Conservation (phyloP, 37 sponge, comb jelly and placozoan genomes). For the Mnemiopsis leidyi region DNA sequence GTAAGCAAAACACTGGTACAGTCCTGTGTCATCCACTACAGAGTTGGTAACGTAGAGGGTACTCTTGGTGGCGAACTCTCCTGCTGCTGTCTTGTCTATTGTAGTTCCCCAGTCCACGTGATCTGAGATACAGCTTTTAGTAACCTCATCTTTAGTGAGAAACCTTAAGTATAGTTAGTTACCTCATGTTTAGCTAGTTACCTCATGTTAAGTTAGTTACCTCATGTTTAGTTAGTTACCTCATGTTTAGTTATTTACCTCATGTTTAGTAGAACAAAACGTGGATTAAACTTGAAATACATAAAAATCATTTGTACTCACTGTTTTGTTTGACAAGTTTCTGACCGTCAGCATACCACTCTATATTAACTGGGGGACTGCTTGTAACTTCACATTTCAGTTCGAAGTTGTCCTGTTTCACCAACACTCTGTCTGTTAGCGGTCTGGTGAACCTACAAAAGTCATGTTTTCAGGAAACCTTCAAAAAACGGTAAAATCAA, state of each 20-base stretch:
- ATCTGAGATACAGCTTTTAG: neutral
- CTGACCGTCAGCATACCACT: conserved; percentile 56
- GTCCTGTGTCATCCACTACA: conserved; percentile 7
- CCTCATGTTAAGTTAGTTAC: too few species aligned
- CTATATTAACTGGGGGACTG: conserved; percentile 4
- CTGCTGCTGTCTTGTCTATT: neutral
- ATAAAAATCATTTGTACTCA: too few species aligned
- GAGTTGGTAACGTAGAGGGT: neutral
- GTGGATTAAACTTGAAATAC: too few species aligned
- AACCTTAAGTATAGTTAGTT: too few species aligned
- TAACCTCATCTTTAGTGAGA: too few species aligned
- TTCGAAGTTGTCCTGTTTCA: neutral
- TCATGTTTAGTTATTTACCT: too few species aligned
- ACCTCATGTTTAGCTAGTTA: too few species aligned
- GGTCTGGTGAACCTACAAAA: neutral
- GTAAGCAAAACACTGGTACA: conserved; percentile 45
- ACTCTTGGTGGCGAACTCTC: conserved; percentile 32
- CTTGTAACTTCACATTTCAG: conserved; percentile 16
- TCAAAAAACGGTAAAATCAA: too few species aligned
- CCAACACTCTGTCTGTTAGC: neutral
- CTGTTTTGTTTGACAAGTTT: conserved; percentile 4
- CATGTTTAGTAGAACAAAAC: too few species aligned
- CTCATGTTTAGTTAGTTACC: too few species aligned
- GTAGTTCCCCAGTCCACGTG: conserved; percentile 32
- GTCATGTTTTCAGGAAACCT: too few species aligned